A percentile compares a stretch with the other conserved stretches of the same genome.
These are phyloP conservation scores for Anthoscopus minutus DNA, from an alignment of 2,113 vertebrate species.

Conservation along the genomic window DNA sequence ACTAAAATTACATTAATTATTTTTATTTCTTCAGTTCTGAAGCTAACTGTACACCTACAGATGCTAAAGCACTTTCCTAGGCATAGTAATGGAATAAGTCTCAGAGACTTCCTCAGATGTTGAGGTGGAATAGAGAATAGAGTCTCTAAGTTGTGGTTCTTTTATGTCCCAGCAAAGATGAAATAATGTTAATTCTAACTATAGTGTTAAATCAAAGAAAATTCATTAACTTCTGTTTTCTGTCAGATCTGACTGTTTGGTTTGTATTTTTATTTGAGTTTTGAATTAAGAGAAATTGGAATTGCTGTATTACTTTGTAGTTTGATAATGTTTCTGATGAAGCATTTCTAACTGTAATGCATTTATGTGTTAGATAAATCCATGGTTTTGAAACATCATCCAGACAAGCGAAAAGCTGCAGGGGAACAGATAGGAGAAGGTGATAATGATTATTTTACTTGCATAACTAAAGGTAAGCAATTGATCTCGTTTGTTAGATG, in stretches of 20 bases:
- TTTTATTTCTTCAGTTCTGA: neutral
- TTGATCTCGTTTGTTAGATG: neutral
- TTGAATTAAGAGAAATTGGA: neutral
- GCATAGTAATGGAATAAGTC: neutral
- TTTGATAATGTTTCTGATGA: neutral
- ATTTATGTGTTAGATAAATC: constrained; percentile 83
- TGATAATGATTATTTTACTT: constrained; percentile 98
- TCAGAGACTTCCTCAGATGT: neutral
- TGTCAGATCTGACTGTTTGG: neutral
- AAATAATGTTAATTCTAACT: neutral
- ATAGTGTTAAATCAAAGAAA: neutral
- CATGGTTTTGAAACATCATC: constrained; percentile 97
- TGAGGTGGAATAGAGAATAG: neutral
- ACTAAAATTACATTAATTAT: neutral
- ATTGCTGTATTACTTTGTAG: neutral
- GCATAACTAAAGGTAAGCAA: constrained; percentile 93
- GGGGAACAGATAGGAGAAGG: constrained; percentile 96
- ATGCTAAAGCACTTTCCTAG: neutral
- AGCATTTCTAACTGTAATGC: neutral
- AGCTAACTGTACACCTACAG: neutral
- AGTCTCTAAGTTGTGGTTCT: neutral
- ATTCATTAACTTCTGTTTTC: neutral
- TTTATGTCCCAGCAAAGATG: neutral
- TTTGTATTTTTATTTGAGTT: neutral
- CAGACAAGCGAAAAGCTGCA: constrained; percentile 96